Conservation (phyloP, 1,140 invertebrate species). For the Cheumatopsyche charites region DNA sequence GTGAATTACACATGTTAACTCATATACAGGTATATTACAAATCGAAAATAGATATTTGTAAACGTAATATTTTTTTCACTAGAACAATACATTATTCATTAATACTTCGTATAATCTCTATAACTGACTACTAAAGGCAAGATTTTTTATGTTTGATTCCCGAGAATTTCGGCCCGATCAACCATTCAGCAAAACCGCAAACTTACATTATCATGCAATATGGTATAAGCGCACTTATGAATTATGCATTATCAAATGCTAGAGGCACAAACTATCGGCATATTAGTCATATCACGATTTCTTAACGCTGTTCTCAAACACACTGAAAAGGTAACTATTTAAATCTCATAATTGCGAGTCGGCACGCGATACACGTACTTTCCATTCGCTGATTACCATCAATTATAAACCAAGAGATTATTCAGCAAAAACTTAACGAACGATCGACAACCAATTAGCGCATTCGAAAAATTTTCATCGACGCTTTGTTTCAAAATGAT, state of each 20-base stretch:
- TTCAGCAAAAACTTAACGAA: constrained; percentile 3
- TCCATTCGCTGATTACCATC: constrained; percentile 8
- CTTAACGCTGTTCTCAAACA: too few relatives aligned
- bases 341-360: background rate
- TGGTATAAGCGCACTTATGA: background rate
- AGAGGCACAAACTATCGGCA: too few relatives aligned
- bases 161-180: background rate
- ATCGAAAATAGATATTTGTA: too few relatives aligned
- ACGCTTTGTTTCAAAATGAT: background rate
- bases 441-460: background rate
- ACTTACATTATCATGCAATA: background rate
- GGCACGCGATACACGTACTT: constrained; percentile 8
- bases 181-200: background rate
- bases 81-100: too few relatives aligned
- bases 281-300: too few relatives aligned
- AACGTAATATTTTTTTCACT: too few relatives aligned
- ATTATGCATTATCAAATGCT: background rate
- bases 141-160: background rate
- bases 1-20: too few relatives aligned
- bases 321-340: too few relatives aligned
- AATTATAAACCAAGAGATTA: background rate
- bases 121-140: too few relatives aligned
- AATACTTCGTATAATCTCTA: too few relatives aligned
- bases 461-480: background rate
- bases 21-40: too few relatives aligned